Conservation (phyloP, 23 tunicate species). For the Ciona savignyi region DNA sequence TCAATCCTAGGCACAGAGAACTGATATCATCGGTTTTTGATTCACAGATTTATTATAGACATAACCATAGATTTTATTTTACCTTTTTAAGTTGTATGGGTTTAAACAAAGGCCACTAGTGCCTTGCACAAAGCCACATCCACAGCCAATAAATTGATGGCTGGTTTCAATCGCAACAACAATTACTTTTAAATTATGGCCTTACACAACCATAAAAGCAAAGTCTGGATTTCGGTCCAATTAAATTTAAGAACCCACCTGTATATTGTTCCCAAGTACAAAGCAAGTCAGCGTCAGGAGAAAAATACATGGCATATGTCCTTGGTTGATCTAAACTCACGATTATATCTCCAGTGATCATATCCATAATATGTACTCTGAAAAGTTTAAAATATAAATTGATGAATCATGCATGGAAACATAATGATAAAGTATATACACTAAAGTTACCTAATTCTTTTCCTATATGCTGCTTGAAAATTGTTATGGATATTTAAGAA, state of each 20-base stretch:
- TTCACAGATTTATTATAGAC: no score
- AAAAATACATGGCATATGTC: conserved; percentile 47
- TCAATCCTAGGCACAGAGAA: conserved; percentile 13
- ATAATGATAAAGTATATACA: neutral
- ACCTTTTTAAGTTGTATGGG: no score
- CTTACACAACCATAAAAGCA: no score
- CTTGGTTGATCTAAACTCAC: conserved; percentile 8
- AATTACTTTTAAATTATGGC: no score
- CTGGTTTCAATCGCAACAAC: no score
- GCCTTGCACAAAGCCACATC: no score
- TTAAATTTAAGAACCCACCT: conserved; percentile 6
- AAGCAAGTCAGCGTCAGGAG: conserved; percentile 47
- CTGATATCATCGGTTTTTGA: no score
- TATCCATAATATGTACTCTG: conserved; percentile 24
- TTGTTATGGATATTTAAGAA: neutral
- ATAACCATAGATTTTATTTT: no score
- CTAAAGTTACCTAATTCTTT: neutral
- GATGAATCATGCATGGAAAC: neutral
- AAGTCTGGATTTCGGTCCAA: neutral
- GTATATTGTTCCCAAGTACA: conserved; percentile 57
- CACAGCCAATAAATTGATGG: no score
- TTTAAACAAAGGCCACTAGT: no score
- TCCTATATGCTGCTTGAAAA: no score
- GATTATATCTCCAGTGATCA: conserved; percentile 1
- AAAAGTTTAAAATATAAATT: neutral